Conservation (phyloP, 2,888 invertebrate genomes). For the Sceliomorpha sp. region DNA sequence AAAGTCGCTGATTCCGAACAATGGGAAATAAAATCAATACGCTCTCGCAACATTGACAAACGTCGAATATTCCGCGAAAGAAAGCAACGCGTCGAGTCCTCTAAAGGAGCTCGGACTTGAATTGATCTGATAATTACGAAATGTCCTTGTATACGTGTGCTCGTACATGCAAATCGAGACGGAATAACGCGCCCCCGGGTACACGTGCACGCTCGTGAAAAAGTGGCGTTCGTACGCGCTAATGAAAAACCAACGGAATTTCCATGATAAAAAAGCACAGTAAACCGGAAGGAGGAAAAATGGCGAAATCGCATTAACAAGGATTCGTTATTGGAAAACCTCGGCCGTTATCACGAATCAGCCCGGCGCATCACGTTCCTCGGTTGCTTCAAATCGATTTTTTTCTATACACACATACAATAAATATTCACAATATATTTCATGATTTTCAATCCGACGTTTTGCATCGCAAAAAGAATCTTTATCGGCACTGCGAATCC, state of each 20-base stretch:
- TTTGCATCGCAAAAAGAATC: conserved; percentile 35
- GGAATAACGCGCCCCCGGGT: conserved; percentile 3
- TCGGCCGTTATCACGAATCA: conserved; percentile 62
- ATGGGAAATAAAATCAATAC: too few relatives aligned
- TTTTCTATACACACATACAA: conserved; percentile 28
- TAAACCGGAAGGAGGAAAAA: conserved; percentile 46
- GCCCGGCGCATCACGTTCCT: conserved; percentile 18
- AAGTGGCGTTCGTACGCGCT: conserved; percentile 43
- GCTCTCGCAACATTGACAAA: too few relatives aligned
- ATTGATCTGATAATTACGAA: conserved; percentile 5
- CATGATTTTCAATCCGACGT: conserved; percentile 32
- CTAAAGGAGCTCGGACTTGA: not conserved
- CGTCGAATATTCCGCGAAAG: too few relatives aligned
- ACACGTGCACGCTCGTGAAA: conserved; percentile 14
- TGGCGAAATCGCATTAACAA: conserved; percentile 62
- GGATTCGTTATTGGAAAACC: conserved; percentile 58
- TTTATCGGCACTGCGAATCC: conserved; percentile 11
- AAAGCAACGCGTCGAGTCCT: too few relatives aligned
- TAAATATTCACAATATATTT: conserved; percentile 40
- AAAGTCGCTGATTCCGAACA: too few relatives aligned
- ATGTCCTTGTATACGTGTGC: not conserved
- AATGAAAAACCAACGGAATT: conserved; percentile 59
- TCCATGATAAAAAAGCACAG: conserved; percentile 18
- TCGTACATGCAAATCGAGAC: conserved; percentile 1
- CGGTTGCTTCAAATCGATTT: conserved; percentile 36